A percentile compares a stretch with the other conserved stretches of the same genome.
Conservation (phyloP, 2,888 invertebrate genomes). For the Eugnorisma glareosa region DNA sequence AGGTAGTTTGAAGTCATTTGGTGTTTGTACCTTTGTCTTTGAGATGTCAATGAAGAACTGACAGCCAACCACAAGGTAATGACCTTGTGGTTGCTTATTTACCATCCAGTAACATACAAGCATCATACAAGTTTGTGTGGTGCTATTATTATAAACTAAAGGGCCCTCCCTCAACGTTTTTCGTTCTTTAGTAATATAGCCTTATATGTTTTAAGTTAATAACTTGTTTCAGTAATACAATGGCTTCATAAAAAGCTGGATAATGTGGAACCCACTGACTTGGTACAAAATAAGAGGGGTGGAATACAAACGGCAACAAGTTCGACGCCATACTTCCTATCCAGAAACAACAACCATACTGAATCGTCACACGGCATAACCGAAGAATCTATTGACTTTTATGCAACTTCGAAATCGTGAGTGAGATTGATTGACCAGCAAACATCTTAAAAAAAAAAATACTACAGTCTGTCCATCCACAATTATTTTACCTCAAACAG, state of each 20-base stretch:
- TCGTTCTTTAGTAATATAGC: background rate
- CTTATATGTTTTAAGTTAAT: background rate
- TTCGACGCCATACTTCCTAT: slow-evolving; percentile 84
- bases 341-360: slow-evolving; percentile 75
- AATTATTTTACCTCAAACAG: background rate
- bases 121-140: too few relatives aligned
- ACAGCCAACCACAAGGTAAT: too few relatives aligned
- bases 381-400: slow-evolving; percentile 86
- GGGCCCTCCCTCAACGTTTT: background rate
- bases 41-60: background rate
- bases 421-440: slow-evolving; percentile 47
- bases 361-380: slow-evolving; percentile 77
- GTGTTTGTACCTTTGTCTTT: background rate
- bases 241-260: slow-evolving; percentile 89
- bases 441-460: background rate
- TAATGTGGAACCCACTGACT: slow-evolving; percentile 71
- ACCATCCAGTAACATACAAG: background rate
- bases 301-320: slow-evolving; percentile 75
- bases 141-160: background rate
- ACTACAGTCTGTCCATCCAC: background rate
- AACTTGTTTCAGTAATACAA: slow-evolving; percentile 84
- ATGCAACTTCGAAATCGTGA: slow-evolving; percentile 85
- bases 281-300: slow-evolving; percentile 66
- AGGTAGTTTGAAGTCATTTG: too few relatives aligned
- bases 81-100: background rate